Conservation (phyloP, 2,797 vertebrate species). For the Fringilla coelebs region DNA sequence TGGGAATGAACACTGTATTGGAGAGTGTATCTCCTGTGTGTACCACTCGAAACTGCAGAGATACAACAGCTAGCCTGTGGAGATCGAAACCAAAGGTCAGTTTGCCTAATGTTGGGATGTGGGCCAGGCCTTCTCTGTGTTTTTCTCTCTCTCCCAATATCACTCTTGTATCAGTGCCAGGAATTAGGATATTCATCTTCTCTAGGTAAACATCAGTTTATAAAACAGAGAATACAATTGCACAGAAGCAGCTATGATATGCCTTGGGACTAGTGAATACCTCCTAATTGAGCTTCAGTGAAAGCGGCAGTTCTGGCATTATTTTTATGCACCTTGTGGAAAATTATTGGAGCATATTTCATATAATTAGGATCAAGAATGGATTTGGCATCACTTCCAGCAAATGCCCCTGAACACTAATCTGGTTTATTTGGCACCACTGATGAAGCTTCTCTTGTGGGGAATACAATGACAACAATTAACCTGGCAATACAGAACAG, state of each 20-base stretch:
- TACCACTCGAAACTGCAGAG: not conserved
- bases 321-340: conserved; percentile 67
- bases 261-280: conserved; percentile 42
- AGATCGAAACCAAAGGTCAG: not conserved
- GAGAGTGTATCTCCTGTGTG: not conserved
- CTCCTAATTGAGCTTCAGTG: conserved; percentile 61
- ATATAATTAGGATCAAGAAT: conserved; percentile 69
- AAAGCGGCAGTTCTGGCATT: conserved; percentile 20
- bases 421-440: conserved; percentile 64
- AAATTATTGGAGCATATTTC: conserved; percentile 70
- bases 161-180: conserved; percentile 10
- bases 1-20: not conserved
- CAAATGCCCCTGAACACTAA: conserved; percentile 64
- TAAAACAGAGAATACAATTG: conserved; percentile 20
- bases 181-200: conserved; percentile 35
- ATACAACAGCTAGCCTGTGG: not conserved
- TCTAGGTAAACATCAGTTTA: conserved; percentile 39
- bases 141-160: not conserved
- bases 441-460: conserved; percentile 56
- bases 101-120: not conserved
- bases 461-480: conserved; percentile 65
- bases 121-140: not conserved
- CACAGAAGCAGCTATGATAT: conserved; percentile 26
- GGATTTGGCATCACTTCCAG: conserved; percentile 66
- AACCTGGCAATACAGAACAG: conserved; percentile 59